Percentiles rank a stretch among this genome's conserved stretches.
Conservation (phyloP, 1,140 invertebrate genomes). For the Phymorhynchus buccinoides region DNA sequence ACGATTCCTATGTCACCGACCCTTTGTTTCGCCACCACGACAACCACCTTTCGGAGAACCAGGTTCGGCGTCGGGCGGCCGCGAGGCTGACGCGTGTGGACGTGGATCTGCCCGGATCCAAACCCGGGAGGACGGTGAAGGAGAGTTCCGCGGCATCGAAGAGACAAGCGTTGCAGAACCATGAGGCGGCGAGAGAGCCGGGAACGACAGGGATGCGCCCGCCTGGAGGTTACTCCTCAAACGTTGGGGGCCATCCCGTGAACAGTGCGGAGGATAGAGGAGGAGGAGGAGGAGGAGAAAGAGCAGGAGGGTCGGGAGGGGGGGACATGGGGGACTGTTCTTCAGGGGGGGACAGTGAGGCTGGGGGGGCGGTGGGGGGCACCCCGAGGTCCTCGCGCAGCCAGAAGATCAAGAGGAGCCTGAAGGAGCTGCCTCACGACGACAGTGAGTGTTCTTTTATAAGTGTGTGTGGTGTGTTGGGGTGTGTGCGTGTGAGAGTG, state of each 20-base stretch:
- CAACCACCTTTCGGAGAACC: background rate
- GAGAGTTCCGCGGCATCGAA: no score
- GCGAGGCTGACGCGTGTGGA: conserved; percentile 22
- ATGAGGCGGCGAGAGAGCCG: background rate
- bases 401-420: conserved; percentile 36
- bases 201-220: background rate
- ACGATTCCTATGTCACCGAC: conserved; percentile 35
- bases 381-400: background rate
- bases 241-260: background rate
- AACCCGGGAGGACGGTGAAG: background rate
- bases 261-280: background rate
- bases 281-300: no score
- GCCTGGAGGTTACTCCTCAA: background rate
- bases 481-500: no score
- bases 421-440: conserved; percentile 39
- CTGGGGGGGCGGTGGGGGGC: conserved; percentile 14
- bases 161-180: background rate
- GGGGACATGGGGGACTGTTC: conserved; percentile 4
- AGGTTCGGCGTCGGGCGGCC: background rate
- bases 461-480: background rate
- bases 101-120: background rate
- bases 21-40: conserved; percentile 10
- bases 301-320: no score
- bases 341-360: background rate
- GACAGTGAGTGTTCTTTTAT: conserved; percentile 17